These are phyloP conservation scores for Herminia tarsipennalis DNA, from an alignment of 2,888 invertebrate species.

Conservation along the genomic window DNA sequence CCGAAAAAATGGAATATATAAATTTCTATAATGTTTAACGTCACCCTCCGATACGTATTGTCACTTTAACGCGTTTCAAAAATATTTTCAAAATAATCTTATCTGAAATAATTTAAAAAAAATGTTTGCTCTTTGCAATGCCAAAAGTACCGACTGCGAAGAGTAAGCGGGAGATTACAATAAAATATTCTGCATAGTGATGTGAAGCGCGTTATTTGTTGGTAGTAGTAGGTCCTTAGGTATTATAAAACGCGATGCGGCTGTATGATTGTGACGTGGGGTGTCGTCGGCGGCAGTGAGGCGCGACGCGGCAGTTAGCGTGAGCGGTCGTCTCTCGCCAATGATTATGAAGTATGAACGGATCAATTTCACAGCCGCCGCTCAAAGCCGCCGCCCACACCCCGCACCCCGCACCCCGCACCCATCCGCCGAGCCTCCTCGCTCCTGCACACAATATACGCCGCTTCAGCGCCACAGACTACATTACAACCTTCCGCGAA, in stretches of 20 bases:
- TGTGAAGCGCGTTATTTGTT: not conserved
- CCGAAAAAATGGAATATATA: slow-evolving; percentile 38
- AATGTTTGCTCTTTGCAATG: no score
- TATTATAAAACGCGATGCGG: not conserved
- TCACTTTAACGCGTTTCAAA: slow-evolving; percentile 21
- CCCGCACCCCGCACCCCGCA: slow-evolving; percentile 20
- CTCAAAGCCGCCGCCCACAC: slow-evolving; percentile 54
- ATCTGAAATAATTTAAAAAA: no score
- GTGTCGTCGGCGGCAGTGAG: slow-evolving; percentile 13
- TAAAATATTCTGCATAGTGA: no score
- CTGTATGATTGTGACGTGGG: not conserved
- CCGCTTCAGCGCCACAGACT: slow-evolving; percentile 40
- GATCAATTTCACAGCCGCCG: slow-evolving; percentile 71
- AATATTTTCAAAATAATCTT: no score
- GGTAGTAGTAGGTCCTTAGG: not conserved
- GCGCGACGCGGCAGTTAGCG: slow-evolving; percentile 31
- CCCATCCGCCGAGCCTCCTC: slow-evolving; percentile 21
- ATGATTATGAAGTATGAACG: slow-evolving; percentile 71
- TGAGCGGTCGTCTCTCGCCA: slow-evolving; percentile 54
- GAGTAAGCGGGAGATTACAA: not conserved
- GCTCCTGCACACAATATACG: slow-evolving; percentile 31
- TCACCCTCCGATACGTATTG: slow-evolving; percentile 29
- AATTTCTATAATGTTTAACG: slow-evolving; percentile 42
- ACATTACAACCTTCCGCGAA: slow-evolving; percentile 18
- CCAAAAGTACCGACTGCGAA: not conserved